Base-by-base conservation (phyloP, 2,888 invertebrate genomes). In the Eilema griseolum region DNA sequence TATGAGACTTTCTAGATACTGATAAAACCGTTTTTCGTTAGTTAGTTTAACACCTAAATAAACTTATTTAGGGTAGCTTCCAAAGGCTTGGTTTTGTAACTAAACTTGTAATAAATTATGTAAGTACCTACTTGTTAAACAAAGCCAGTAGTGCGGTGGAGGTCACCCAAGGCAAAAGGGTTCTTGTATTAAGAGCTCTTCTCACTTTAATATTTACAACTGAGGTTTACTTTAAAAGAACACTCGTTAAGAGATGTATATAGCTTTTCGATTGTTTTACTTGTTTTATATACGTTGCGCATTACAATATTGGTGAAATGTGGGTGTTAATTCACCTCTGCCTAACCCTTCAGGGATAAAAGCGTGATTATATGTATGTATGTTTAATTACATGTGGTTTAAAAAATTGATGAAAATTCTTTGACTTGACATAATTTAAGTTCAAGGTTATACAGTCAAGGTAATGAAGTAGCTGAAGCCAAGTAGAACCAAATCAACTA, bases 111-210 rank as follows among this genome's bases (percentile, higher is more conserved):
- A 74, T 80, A 77, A 73, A 75, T 75, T 75, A 76, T 71, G 61
- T 62, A 70, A 61, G 64, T 62, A 71, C 61, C 71, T 64, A 61
- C 74, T 24, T 41, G 16, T 41, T 8, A 59, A 78, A 78, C 76
- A 78, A 80, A 78, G 74, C 66, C 70, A 69, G 74, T 73, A 75
- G 73, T 74, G 68, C 33, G 61, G 61, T 64, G 67, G 72, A 67
- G 75, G 78, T 81, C 71, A 83, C 79, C 79, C 76, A 76, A 82
- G 80, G 83, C 80, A 82, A 83, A 86, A 85, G 84, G 78, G 80
- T 82, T 79, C 85, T 85, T 70, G 75, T 79, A 83, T 81, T 77
- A 85, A 88, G 83, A 81, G 85, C 78, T 72, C 81, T 82, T 73
- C 71, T 72, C 68, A 72, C 77, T 78, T 75, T 77, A 77, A 66